phyloP scores from a whole-genome alignment of 2,797 vertebrate genomes.

The Muscicapa striata region DNA sequence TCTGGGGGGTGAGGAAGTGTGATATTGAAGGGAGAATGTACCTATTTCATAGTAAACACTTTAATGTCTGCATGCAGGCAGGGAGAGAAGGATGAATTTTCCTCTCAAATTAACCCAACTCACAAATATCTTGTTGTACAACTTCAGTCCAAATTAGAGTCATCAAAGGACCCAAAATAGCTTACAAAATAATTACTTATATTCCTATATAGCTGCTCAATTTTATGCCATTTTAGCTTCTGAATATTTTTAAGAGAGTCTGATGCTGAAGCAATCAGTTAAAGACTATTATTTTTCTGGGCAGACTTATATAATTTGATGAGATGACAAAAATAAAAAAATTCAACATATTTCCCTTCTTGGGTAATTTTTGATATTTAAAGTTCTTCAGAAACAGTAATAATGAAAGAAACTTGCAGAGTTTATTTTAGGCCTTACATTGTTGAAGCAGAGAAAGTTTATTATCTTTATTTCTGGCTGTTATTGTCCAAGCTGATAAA shows the following conservation, averaged over 20 bases:
- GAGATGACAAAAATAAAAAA: slow-evolving; percentile 50
- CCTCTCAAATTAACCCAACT: background rate
- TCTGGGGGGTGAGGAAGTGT: accelerated
- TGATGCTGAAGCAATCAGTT: background rate
- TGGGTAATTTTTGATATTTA: background rate
- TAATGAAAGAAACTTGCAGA: slow-evolving; percentile 1
- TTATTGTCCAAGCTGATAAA: slow-evolving; percentile 36
- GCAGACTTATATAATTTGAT: background rate
- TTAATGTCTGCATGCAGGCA: background rate
- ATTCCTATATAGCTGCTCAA: background rate
- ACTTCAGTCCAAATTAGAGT: background rate
- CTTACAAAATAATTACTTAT: background rate
- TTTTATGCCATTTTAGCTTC: background rate
- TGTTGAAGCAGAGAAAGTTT: slow-evolving; percentile 67
- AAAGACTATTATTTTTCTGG: background rate
- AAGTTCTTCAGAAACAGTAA: slow-evolving; percentile 40
- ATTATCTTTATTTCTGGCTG: slow-evolving; percentile 66
- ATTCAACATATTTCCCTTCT: background rate
- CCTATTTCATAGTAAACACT: background rate
- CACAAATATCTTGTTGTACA: background rate
- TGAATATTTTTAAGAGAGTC: background rate
- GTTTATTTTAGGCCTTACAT: slow-evolving; percentile 45
- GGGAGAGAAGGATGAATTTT: background rate
- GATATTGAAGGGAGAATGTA: background rate
- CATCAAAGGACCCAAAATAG: background rate